These are phyloP conservation scores for Lypha dubia DNA, from an alignment of 2,888 invertebrate species.

Conservation along the genomic window DNA sequence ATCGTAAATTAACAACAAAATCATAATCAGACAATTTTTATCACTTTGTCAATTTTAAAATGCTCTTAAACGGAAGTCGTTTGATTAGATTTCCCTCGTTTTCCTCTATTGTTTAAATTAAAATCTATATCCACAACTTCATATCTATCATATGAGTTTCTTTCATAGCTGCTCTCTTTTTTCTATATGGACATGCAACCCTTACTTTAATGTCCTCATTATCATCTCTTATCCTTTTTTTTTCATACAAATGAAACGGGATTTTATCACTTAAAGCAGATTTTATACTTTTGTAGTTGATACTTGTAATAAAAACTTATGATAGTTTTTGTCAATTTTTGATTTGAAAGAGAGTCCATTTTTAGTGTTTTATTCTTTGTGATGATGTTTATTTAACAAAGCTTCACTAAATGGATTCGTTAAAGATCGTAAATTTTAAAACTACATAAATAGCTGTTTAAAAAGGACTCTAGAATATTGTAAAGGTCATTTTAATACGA, in stretches of 20 bases:
- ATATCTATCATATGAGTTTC: neutral
- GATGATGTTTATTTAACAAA: constrained; percentile 77
- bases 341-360: constrained; percentile 56
- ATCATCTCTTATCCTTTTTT: constrained; percentile 48
- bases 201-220: constrained; percentile 66
- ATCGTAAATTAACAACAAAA: constrained; percentile 68
- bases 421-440: constrained; percentile 80
- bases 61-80: constrained; percentile 53
- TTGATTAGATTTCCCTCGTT: constrained; percentile 45
- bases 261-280: constrained; percentile 64
- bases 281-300: constrained; percentile 59
- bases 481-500: constrained; percentile 22
- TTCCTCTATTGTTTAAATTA: neutral
- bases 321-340: constrained; percentile 65
- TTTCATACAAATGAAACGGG: constrained; percentile 38
- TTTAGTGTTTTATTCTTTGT: constrained; percentile 62
- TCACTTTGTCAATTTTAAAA: constrained; percentile 52
- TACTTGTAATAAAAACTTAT: constrained; percentile 67
- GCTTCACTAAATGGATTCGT: constrained; percentile 81
- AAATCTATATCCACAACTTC: neutral
- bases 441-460: constrained; percentile 51
- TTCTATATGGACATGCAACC: constrained; percentile 35
- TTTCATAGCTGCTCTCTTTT: constrained; percentile 11
- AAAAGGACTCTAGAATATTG: constrained; percentile 10
- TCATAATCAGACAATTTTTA: constrained; percentile 62